Conservation (phyloP, 2,113 vertebrate genomes). For the Neodon shergylaensis region DNA sequence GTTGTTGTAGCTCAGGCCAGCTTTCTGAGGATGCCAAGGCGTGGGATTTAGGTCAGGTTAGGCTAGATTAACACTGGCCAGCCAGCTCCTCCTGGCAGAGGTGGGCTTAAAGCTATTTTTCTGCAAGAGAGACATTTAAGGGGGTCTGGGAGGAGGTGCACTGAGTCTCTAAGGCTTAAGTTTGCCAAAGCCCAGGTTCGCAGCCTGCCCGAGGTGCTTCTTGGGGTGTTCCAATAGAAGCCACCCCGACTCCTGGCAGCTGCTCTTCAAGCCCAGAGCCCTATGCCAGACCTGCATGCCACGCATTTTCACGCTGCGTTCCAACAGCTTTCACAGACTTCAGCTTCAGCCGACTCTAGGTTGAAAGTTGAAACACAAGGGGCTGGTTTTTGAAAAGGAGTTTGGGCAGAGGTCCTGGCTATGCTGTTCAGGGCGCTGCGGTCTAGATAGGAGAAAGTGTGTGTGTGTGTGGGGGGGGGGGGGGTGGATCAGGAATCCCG, state of each 20-base stretch:
- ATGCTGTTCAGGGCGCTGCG: background rate
- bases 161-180: background rate
- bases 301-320: background rate
- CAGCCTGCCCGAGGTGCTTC: background rate
- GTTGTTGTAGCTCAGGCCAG: background rate
- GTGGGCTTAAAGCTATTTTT: background rate
- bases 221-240: background rate
- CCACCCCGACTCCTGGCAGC: rapidly evolving
- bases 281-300: rapidly evolving
- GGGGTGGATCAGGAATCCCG: rapidly evolving
- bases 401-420: background rate
- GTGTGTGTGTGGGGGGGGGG: background rate
- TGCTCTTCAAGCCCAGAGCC: background rate
- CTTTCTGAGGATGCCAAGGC: background rate
- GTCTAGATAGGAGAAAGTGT: rapidly evolving
- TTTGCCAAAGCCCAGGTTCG: background rate
- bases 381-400: background rate
- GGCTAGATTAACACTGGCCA: background rate
- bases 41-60: background rate
- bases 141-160: background rate
- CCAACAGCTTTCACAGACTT: background rate
- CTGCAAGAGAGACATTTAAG: background rate
- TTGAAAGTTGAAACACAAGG: background rate
- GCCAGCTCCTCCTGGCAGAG: background rate
- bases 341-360: background rate